Percentiles rank a stretch among this genome's conserved stretches.
phyloP scores from a whole-genome alignment of 2,888 invertebrate species.

The Sympetrum striolatum region DNA sequence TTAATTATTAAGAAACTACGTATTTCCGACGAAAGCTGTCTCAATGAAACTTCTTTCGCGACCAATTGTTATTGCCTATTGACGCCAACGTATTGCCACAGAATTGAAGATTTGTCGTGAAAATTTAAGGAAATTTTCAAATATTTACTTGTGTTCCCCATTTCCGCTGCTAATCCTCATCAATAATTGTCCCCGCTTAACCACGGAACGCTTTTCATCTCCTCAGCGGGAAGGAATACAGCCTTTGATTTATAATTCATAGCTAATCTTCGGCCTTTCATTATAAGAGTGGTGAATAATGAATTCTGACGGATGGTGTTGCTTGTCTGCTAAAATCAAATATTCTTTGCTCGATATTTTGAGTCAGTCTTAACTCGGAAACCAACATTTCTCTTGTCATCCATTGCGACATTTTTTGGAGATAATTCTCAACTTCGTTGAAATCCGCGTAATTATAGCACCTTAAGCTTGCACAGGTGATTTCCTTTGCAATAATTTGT shows the following conservation, averaged over 20 bases:
- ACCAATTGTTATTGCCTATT: neutral
- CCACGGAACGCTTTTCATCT: neutral
- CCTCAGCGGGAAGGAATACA: neutral
- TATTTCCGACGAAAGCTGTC: too few species aligned
- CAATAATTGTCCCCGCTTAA: neutral
- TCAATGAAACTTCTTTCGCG: too few species aligned
- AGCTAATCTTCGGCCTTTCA: neutral
- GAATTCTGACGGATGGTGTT: neutral
- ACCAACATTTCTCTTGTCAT: too few species aligned
- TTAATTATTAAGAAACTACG: too few species aligned
- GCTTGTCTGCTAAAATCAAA: too few species aligned
- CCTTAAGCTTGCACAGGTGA: too few species aligned
- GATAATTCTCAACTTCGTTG: too few species aligned
- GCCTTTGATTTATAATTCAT: neutral
- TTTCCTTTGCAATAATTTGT: too few species aligned
- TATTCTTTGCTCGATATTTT: too few species aligned
- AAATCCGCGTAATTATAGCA: too few species aligned
- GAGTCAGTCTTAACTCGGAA: too few species aligned
- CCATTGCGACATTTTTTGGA: too few species aligned
- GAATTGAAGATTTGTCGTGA: neutral
- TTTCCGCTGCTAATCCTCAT: neutral
- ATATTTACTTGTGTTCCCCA: neutral
- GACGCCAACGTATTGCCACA: neutral
- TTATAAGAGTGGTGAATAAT: neutral
- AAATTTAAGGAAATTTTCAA: neutral